Percentiles rank a stretch among this genome's conserved stretches.
Evolutionary conservation across 2,113 vertebrate species (phyloP).

Genomic region (Australoheros scitulus): DNA sequence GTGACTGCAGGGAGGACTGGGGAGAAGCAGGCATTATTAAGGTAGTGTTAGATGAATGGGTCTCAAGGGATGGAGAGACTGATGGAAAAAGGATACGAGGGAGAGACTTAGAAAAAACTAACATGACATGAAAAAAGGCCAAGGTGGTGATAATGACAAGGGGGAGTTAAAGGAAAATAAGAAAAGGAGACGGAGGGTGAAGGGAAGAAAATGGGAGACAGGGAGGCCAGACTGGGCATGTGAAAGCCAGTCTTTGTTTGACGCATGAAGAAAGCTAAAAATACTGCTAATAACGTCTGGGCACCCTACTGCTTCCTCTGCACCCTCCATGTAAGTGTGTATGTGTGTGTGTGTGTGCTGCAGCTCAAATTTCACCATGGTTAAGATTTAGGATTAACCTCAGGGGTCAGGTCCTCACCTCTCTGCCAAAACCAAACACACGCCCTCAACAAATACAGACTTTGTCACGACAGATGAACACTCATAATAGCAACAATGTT

Average conservation of each 20-base stretch:
- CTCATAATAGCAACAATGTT: neutral
- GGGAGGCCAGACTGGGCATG: slow-evolving; percentile 53
- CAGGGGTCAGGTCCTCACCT: slow-evolving; percentile 53
- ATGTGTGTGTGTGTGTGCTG: slow-evolving; percentile 17
- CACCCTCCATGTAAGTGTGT: neutral
- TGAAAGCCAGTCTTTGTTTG: slow-evolving; percentile 74
- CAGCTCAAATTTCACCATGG: slow-evolving; percentile 47
- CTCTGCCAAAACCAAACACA: slow-evolving; percentile 31
- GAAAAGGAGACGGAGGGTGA: slow-evolving; percentile 27
- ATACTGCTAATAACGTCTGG: slow-evolving; percentile 58
- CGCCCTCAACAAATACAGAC: slow-evolving; percentile 13
- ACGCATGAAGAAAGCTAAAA: slow-evolving; percentile 50
- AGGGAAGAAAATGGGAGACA: slow-evolving; percentile 20
- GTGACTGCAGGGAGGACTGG: slow-evolving; percentile 37
- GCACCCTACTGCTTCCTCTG: slow-evolving; percentile 35
- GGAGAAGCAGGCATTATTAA: slow-evolving; percentile 37
- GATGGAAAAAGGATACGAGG: slow-evolving; percentile 6
- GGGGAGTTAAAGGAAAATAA: slow-evolving; percentile 56
- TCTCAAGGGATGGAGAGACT: slow-evolving; percentile 25
- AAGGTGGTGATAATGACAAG: neutral
- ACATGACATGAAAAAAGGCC: slow-evolving; percentile 19
- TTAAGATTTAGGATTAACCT: slow-evolving; percentile 62
- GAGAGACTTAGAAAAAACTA: slow-evolving; percentile 40
- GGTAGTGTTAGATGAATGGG: slow-evolving; percentile 52
- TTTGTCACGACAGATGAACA: slow-evolving; percentile 21